Evolutionary conservation across 2,113 vertebrate species (phyloP), one percentile per base, ranked within the genome.

Genomic region (Phrynosoma blainvillii): DNA sequence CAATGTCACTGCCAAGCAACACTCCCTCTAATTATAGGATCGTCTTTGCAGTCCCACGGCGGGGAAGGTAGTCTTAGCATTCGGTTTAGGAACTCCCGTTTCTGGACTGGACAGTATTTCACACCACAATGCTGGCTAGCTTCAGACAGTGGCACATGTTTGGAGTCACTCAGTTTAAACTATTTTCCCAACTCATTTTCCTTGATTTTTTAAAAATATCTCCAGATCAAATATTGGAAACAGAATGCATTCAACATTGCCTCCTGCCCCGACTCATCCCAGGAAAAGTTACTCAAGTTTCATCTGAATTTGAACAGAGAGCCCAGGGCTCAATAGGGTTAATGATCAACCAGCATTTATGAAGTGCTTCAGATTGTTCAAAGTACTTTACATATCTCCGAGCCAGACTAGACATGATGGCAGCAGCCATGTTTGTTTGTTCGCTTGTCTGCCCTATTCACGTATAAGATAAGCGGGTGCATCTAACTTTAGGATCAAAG

Each of bases 1-100:
- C 27, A 21, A 30, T 56, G 73, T 83, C 73, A 68, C 47, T 23
- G 59, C 30, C 40, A 11, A 77, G 80, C 40, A 77, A 88, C 32
- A 59, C 59, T 54, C 23, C 59, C 56, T 78, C 80, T 88, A 88
- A 83, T 88, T 88, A 83, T 88, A 88, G 80, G 87, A 36, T 54
- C 8, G 81, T 59, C 73, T 83, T 82, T 68, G 40, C n/a, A 68
- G 74, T 62, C 59, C 47, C 13, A 4, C 20, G n/a, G 68, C 16
- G 0, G 47, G 47, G 47, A 87, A 81, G 85, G 78, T 87, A 36
- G 66, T 32, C 85, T 74, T 52, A 21, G 52, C 32, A 21, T 62
- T 47, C 23, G 25, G 42, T 70, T 80, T 62, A 42, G 78, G 40
- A 81, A 56, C 32, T 62, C 32, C 32, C 52, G 42, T 68, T 68